Evolutionary conservation across 2,888 invertebrate species (phyloP).

Genomic region (Perizoma flavofasciatum): DNA sequence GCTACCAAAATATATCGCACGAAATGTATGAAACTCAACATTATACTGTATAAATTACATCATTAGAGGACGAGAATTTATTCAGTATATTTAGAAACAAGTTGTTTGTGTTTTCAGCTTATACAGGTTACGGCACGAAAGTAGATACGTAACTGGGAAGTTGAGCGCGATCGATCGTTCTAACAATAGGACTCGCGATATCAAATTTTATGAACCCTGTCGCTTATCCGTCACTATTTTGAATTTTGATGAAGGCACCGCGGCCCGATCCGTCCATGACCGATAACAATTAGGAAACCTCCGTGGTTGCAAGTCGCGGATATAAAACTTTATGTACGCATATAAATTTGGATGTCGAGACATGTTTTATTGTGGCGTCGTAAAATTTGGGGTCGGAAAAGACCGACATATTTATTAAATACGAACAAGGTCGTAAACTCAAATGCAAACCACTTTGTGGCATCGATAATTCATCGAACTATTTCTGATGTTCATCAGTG

Average conservation of each 20-base stretch:
- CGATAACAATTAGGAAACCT: conserved; percentile 79
- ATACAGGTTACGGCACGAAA: conserved; percentile 35
- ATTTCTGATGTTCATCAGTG: conserved; percentile 59
- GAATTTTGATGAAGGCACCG: conserved; percentile 57
- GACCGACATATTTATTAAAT: conserved; percentile 83
- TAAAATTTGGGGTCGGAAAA: conserved; percentile 82
- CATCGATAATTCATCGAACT: conserved; percentile 73
- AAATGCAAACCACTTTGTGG: conserved; percentile 77
- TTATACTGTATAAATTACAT: conserved; percentile 74
- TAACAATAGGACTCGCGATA: conserved; percentile 44
- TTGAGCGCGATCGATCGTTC: conserved; percentile 44
- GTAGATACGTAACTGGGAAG: conserved; percentile 37
- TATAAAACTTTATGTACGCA: conserved; percentile 83
- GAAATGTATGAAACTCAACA: conserved; percentile 53
- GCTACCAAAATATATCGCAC: conserved; percentile 38
- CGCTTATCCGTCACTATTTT: conserved; percentile 54
- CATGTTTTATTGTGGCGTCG: conserved; percentile 82
- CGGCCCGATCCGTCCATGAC: conserved; percentile 69
- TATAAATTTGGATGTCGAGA: conserved; percentile 83
- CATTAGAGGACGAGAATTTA: conserved; percentile 64
- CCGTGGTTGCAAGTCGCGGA: conserved; percentile 76
- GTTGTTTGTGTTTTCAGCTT: conserved; percentile 46
- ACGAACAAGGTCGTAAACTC: conserved; percentile 80
- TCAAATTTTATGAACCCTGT: conserved; percentile 49
- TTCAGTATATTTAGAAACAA: conserved; percentile 35